Base-by-base conservation (phyloP, 23 tunicate genomes). In the Corella eumyota region DNA sequence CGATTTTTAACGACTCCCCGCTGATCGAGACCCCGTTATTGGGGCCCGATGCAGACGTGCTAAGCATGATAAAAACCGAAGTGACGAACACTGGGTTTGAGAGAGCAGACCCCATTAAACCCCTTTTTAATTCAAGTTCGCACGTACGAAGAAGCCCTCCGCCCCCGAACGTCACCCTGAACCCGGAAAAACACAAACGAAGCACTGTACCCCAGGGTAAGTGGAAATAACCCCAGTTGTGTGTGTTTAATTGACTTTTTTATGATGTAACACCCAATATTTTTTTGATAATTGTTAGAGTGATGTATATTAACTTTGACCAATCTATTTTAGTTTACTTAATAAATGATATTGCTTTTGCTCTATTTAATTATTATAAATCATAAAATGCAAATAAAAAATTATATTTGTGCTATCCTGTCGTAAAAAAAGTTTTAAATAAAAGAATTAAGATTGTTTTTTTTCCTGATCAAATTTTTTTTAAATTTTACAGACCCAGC, bases 111-210 rank as follows among this genome's bases (percentile, higher is more conserved):
- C 63, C 68, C 1, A n/a, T n/a, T n/a, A n/a, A n/a, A n/a, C n/a
- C n/a, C n/a, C n/a, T n/a, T n/a, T n/a, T n/a, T n/a, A n/a, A n/a
- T n/a, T n/a, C n/a, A n/a, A n/a, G n/a, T n/a, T n/a, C n/a, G n/a
- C n/a, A n/a, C n/a, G 75, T 85, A 11, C 40, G 96, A 30, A 60
- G 96, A 58, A 88, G 96, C 46, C 96, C 96, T 17, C 96, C 96
- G 26, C 96, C 96, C 15, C 96, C 96, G 1, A 88, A 88, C 56
- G 72, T 88, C n/a, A 88, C 96, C 30, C 62, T 88, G 32, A 88
- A 68, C 53, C 96, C 88, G 28, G 81, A 79, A 35, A 79, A 79
- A 30, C 88, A 88, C 56, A 79, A 64, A 67, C 65, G 82, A 35
- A 79, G 60, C 63, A 3, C 76, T 17, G 24, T 88, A 50, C 90